Conservation (phyloP, 1,140 invertebrate species). For the Caenorhabditis inopinata region DNA sequence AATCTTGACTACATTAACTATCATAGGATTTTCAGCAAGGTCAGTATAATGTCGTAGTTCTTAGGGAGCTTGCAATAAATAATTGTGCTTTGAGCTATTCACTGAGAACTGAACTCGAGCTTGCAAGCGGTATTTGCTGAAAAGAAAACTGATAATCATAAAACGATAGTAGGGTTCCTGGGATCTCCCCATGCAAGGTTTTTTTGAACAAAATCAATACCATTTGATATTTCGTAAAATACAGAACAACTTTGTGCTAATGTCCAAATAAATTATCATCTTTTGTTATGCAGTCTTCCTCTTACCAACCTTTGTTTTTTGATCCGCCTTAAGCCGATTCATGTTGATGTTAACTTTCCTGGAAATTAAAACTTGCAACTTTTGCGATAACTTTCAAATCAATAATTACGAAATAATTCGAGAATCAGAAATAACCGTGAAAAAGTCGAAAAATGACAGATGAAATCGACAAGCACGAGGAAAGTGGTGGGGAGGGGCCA, state of each 20-base stretch:
- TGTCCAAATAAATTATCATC: background rate
- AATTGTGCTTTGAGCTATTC: background rate
- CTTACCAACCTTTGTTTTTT: slow-evolving; percentile 13
- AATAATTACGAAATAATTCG: no score
- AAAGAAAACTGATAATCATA: background rate
- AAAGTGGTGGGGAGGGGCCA: background rate
- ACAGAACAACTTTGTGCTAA: no score
- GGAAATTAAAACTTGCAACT: no score
- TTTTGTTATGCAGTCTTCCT: no score
- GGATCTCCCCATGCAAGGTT: background rate
- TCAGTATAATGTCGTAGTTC: background rate
- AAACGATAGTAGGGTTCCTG: background rate
- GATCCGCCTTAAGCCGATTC: slow-evolving; percentile 1
- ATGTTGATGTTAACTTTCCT: background rate
- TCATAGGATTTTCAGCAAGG: no score
- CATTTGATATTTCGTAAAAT: no score
- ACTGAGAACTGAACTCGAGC: slow-evolving; percentile 12
- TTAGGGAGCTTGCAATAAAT: background rate
- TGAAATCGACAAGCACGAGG: background rate
- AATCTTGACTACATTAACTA: no score
- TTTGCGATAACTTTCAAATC: no score
- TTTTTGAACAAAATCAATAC: background rate
- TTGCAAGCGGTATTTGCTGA: background rate
- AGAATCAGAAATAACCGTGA: no score
- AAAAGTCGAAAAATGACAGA: background rate